These are phyloP conservation scores for Phodopus roborovskii DNA, from an alignment of 2,113 vertebrate genomes.

Conservation along the genomic window DNA sequence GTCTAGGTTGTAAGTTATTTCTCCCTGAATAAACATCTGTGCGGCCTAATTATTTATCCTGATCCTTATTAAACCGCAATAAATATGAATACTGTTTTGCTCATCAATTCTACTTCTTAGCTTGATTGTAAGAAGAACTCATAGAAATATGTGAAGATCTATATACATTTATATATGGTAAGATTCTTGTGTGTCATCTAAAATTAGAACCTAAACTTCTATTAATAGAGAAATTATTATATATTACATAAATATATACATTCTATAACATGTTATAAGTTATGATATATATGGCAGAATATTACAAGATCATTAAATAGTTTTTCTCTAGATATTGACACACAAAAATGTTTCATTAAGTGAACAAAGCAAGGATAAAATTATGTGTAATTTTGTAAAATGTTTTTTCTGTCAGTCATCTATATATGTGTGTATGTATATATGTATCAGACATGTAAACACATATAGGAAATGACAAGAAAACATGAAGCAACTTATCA, in stretches of 20 bases:
- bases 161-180: not conserved
- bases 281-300: not conserved
- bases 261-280: not conserved
- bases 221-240: not conserved
- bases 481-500: not conserved
- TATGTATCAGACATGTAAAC: not conserved
- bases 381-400: constrained; percentile 24
- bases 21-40: too few species aligned
- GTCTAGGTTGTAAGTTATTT: too few species aligned
- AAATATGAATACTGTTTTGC: not conserved
- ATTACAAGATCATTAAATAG: not conserved
- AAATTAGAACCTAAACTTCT: constrained; percentile 4
- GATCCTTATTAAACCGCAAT: too few species aligned
- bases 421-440: not conserved
- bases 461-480: constrained; percentile 3
- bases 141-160: not conserved
- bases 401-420: constrained; percentile 2
- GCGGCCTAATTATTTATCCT: too few species aligned
- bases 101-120: not conserved
- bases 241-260: not conserved
- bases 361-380: not conserved
- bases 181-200: not conserved
- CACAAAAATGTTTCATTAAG: not conserved
- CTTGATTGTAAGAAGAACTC: not conserved
- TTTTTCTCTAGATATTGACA: not conserved